Conservation (phyloP, 2,888 invertebrate genomes). For the Venustoraphidia nigricollis region DNA sequence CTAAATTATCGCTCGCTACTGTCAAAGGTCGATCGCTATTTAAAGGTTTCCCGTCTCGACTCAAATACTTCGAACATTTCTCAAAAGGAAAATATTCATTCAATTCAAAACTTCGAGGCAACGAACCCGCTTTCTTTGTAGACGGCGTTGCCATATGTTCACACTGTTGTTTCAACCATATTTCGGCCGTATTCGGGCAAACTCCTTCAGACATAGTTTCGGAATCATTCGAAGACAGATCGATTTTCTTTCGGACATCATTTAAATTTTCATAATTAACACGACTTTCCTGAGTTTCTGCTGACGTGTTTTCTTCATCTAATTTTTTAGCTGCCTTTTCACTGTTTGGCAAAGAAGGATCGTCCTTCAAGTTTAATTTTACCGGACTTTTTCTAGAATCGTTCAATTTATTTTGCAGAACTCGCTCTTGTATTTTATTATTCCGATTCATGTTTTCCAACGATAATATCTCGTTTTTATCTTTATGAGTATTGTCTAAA, state of each 20-base stretch:
- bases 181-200: conserved; percentile 38
- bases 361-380: conserved; percentile 3
- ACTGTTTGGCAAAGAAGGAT: neutral
- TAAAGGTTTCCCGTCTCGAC: conserved; percentile 43
- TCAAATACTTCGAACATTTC: conserved; percentile 33
- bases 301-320: neutral
- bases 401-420: neutral
- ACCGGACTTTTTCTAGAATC: neutral
- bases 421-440: neutral
- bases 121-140: conserved; percentile 56
- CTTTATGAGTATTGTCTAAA: too few relatives aligned
- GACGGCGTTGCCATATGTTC: conserved; percentile 50
- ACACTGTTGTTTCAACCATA: conserved; percentile 56
- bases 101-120: conserved; percentile 63
- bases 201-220: conserved; percentile 20
- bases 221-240: neutral
- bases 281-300: neutral
- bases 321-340: neutral
- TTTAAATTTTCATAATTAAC: neutral
- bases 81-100: conserved; percentile 34
- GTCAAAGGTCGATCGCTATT: conserved; percentile 50
- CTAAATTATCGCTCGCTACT: conserved; percentile 52
- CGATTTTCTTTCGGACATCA: neutral
- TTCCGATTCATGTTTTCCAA: neutral
- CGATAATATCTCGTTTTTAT: too few relatives aligned